Conservation (phyloP, 2,113 vertebrate genomes). For the Panthera tigris region DNA sequence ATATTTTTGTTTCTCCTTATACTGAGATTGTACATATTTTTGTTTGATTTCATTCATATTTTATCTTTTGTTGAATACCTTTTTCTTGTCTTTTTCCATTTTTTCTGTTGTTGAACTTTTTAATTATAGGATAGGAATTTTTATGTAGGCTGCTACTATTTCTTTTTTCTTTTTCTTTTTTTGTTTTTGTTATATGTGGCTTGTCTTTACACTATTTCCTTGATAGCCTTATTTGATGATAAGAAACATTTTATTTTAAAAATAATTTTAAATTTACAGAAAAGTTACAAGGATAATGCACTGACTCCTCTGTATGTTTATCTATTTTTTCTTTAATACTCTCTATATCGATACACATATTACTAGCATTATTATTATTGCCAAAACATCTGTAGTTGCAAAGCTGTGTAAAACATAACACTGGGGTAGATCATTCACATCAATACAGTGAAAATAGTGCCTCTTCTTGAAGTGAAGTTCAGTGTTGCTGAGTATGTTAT, state of each 20-base stretch:
- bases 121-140: background rate
- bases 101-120: background rate
- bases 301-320: background rate
- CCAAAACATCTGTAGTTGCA: background rate
- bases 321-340: background rate
- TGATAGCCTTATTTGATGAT: background rate
- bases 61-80: background rate
- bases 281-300: background rate
- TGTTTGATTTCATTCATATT: background rate
- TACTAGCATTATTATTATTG: background rate
- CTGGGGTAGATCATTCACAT: rapidly evolving
- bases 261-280: background rate
- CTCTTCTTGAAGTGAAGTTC: background rate
- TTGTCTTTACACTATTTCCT: background rate
- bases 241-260: background rate
- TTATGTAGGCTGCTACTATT: background rate
- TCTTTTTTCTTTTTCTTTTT: background rate
- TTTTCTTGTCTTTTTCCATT: background rate
- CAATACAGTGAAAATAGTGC: background rate
- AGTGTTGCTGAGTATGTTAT: too few species aligned
- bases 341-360: background rate
- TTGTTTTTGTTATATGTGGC: background rate
- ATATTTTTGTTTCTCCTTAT: background rate
- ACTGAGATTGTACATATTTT: background rate
- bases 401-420: background rate